Conservation (phyloP, 2,113 vertebrate genomes). For the Ophthalmotilapia sp. region DNA sequence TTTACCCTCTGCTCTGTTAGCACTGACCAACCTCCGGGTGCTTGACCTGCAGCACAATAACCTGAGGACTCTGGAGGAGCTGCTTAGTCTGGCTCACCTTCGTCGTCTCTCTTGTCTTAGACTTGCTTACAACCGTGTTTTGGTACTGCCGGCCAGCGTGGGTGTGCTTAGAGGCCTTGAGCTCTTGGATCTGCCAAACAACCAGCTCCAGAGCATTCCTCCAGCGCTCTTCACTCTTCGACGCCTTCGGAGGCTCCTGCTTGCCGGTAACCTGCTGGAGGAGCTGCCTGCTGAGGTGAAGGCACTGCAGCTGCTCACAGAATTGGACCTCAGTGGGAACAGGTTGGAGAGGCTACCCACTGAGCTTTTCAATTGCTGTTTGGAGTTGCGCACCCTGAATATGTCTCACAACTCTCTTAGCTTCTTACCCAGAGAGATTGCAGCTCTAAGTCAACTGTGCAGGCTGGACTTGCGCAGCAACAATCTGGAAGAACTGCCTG, state of each 20-base stretch:
- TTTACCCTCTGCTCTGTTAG: constrained; percentile 63
- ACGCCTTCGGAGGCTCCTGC: constrained; percentile 61
- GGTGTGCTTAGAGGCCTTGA: constrained; percentile 65
- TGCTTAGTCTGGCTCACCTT: constrained; percentile 67
- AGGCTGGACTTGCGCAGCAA: constrained; percentile 70
- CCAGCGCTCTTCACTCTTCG: constrained; percentile 66
- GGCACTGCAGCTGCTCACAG: constrained; percentile 53
- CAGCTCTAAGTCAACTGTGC: constrained; percentile 47
- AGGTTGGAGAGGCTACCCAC: constrained; percentile 62
- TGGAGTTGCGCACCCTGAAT: constrained; percentile 59
- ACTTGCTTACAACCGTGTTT: constrained; percentile 66
- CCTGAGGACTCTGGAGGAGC: constrained; percentile 69
- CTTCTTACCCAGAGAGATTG: constrained; percentile 44
- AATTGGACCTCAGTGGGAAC: constrained; percentile 70
- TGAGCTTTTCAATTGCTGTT: constrained; percentile 61
- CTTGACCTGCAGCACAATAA: constrained; percentile 71
- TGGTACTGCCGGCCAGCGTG: constrained; percentile 54
- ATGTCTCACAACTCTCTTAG: constrained; percentile 64
- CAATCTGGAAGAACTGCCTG: constrained; percentile 66
- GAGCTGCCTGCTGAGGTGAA: constrained; percentile 61
- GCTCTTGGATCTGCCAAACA: constrained; percentile 69
- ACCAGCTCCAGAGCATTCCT: constrained; percentile 67
- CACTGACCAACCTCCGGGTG: constrained; percentile 52
- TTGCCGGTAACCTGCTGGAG: constrained; percentile 68
- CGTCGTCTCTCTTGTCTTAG: constrained; percentile 62